Conservation (phyloP, 1,140 invertebrate species). For the Pollicipes pollicipes region DNA sequence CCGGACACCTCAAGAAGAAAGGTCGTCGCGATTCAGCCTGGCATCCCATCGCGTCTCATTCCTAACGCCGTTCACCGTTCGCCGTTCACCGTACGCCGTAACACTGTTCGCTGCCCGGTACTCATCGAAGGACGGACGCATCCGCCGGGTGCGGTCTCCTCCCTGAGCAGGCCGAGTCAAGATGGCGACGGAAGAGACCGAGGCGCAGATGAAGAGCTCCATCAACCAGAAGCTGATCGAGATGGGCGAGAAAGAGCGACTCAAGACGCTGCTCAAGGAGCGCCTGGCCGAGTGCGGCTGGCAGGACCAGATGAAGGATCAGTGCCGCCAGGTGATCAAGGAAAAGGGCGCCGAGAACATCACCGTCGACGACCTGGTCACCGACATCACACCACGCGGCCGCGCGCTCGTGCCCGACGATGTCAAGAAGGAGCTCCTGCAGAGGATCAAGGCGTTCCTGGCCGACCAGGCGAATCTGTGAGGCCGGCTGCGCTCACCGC, state of each 20-base stretch:
- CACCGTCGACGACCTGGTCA: conserved; percentile 32
- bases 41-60: too few relatives aligned
- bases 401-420: conserved; percentile 32
- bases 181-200: too few relatives aligned
- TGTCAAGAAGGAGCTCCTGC: conserved; percentile 33
- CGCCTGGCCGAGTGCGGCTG: conserved; percentile 31
- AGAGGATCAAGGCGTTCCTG: conserved; percentile 31
- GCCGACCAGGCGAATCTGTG: conserved; percentile 23
- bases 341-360: conserved; percentile 33
- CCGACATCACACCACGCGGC: conserved; percentile 33
- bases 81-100: too few relatives aligned
- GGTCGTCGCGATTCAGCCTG: too few relatives aligned
- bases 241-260: conserved; percentile 30
- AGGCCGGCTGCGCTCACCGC: too few relatives aligned
- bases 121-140: too few relatives aligned
- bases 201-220: conserved; percentile 15
- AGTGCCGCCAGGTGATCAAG: conserved; percentile 27
- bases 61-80: too few relatives aligned
- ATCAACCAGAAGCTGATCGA: conserved; percentile 31
- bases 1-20: too few relatives aligned
- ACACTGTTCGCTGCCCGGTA: too few relatives aligned
- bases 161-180: too few relatives aligned
- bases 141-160: too few relatives aligned
- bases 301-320: conserved; percentile 29
- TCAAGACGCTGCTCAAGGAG: conserved; percentile 28